Base-by-base conservation (phyloP, 2,888 invertebrate species). In the Amaurobius ferox region DNA sequence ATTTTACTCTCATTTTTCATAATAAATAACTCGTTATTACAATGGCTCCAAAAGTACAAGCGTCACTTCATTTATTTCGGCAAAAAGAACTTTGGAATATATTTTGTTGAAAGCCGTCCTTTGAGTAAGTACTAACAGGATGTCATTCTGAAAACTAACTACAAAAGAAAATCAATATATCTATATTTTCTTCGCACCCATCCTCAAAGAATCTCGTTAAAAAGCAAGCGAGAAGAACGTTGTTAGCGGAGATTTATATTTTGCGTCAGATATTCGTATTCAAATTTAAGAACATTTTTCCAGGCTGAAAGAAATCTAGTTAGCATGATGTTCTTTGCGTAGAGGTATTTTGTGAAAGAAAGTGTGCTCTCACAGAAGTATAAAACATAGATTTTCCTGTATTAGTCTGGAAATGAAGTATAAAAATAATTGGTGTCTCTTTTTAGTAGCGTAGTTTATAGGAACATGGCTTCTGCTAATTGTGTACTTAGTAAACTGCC, bases 171-270 rank as follows among this genome's bases (percentile, higher is more conserved):
- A 55, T 55, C 55, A 16, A 55, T 55, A 44, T 44, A 55, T 55
- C 55, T 48, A 13, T n/a, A 29, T 44, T 70, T 48, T 70, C 48
- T 61, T 61, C 19, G 11, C 35, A 26, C 23, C 3, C 3, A 23
- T 23, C 9, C 23, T 26, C 39, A n/a, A 30, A 19, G 29, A 76
- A 76, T 28, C 76, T 76, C 39, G 76, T 76, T 76, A 76, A 44
- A 64, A 40, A 19, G 32, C 19, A 30, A 39, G 64, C 29, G 40
- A 44, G 39, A 44, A n/a, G 30, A 30, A 23, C 40, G 64, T 62
- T 76, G 64, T 76, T 76, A 76, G 48, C 28, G 26, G 16, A 44
- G 76, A 64, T 66, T 66, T 66, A 28, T 30, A 76, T 66, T 76
- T 66, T 40, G 44, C 30, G 76, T 29, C 62, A 7, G 64, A 35